phyloP scores from a whole-genome alignment of 2,888 invertebrate genomes.

The Seira ritae region DNA sequence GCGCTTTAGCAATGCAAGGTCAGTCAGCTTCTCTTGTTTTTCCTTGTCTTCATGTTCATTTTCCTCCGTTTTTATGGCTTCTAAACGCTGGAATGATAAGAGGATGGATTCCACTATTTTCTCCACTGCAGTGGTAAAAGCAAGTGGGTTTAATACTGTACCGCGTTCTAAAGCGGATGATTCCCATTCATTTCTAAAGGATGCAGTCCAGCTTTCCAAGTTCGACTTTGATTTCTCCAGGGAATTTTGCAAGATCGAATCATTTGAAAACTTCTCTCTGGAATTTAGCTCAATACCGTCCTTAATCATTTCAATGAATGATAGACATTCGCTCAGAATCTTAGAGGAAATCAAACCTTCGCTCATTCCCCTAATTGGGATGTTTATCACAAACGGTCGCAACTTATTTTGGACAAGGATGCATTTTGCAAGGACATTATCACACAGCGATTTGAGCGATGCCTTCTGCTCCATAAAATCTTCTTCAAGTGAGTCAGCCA shows the following conservation, averaged over 20 bases:
- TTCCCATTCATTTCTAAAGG: slow-evolving; percentile 18
- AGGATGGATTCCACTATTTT: slow-evolving; percentile 57
- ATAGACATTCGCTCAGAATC: too few relatives aligned
- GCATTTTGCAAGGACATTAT: slow-evolving; percentile 25
- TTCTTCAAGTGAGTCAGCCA: slow-evolving; percentile 56
- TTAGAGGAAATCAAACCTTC: too few relatives aligned
- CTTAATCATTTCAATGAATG: slow-evolving; percentile 2
- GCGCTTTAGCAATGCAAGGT: slow-evolving; percentile 78
- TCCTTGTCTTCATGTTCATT: slow-evolving; percentile 75
- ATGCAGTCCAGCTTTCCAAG: slow-evolving; percentile 17
- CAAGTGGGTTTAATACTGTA: neutral
- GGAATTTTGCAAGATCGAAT: slow-evolving; percentile 34
- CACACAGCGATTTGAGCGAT: slow-evolving; percentile 6
- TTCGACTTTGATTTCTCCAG: slow-evolving; percentile 13
- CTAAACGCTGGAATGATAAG: slow-evolving; percentile 61
- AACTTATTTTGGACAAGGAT: slow-evolving; percentile 36
- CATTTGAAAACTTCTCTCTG: neutral
- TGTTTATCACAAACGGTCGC: slow-evolving; percentile 19
- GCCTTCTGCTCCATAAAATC: neutral
- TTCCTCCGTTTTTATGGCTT: slow-evolving; percentile 76
- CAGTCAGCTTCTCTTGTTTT: slow-evolving; percentile 77
- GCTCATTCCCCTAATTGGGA: too few relatives aligned
- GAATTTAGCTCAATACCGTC: neutral
- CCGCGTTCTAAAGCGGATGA: neutral
- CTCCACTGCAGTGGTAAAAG: slow-evolving; percentile 20